Base-by-base conservation (phyloP, 2,888 invertebrate species). In the Tetragonula carbonaria region DNA sequence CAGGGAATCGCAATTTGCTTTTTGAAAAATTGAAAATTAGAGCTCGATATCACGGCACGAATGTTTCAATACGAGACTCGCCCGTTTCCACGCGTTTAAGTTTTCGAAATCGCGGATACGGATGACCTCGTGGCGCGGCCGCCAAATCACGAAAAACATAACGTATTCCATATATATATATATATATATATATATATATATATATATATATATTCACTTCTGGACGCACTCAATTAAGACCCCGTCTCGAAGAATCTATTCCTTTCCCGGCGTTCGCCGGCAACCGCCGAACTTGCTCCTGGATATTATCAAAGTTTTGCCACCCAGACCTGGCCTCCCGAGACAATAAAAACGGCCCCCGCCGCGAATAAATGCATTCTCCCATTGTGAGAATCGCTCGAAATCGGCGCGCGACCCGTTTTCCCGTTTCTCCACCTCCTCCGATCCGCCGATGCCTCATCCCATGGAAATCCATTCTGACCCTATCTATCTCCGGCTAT, bases 221-320 rank as follows among this genome's bases (percentile, higher is more conserved):
- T 38, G 13, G n/a, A n/a, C 65, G n/a, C 14, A 84, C 78, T 90
- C 87, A 89, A 91, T 92, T 91, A 91, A 90, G 86, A 87, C 75
- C 79, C 75, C 4, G 74, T 50, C 45, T 68, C 28, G 18, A 57
- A 71, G 74, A 82, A 85, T 86, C 81, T 74, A 76, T 78, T 77
- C 76, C 28, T 28, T 28, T 28, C 28, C 28, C 28, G 28, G 28
- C 28, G 72, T 68, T 65, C 75, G 75, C 62, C 38, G 76, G 53
- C 53, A 78, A 83, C 79, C 78, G 79, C 78, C 74, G 82, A 90
- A 85, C 84, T 86, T 85, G 78, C 85, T 76, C 72, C 71, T 86
- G 87, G 90, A 92, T 93, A 92, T 92, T 92, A 93, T 92, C 90
- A 92, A 92, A 92, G 91, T 93, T 93, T 92, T 85, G 81, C 68